Evolutionary conservation across 2,888 invertebrate species (phyloP).

Genomic region (Orthosia incerta): DNA sequence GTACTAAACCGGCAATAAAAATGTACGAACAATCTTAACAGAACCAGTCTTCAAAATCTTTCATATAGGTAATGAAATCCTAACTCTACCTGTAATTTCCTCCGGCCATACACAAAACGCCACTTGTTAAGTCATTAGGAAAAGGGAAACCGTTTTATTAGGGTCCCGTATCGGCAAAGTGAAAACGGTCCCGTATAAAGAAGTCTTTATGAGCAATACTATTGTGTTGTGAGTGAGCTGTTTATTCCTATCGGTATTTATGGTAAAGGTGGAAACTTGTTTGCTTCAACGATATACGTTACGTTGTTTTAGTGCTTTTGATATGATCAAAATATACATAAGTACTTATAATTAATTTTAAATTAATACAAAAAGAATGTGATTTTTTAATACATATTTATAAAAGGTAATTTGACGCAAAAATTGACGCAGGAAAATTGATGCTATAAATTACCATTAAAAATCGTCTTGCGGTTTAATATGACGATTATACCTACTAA

Average conservation of each 20-base stretch:
- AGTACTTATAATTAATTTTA: too few species aligned
- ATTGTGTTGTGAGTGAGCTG: conserved; percentile 38
- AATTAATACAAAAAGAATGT: too few species aligned
- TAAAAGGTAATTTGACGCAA: too few species aligned
- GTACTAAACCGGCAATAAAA: too few species aligned
- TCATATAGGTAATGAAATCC: too few species aligned
- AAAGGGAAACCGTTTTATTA: conserved; percentile 47
- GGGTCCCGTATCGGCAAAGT: conserved; percentile 46
- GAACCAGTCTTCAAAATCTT: background rate
- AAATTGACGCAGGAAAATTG: too few species aligned
- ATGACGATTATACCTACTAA: too few species aligned
- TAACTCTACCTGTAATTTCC: conserved; percentile 7
- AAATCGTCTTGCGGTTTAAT: too few species aligned
- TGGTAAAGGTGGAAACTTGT: conserved; percentile 1
- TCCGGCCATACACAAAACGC: conserved; percentile 8
- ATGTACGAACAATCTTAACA: background rate
- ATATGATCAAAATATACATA: background rate
- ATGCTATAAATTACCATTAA: too few species aligned
- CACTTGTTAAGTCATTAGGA: conserved; percentile 44
- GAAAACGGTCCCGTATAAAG: conserved; percentile 50
- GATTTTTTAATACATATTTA: too few species aligned
- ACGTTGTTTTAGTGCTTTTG: background rate
- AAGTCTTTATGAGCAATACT: conserved; percentile 36
- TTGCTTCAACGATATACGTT: background rate
- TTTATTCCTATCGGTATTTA: conserved; percentile 16